Evolutionary conservation across 2,888 invertebrate species (phyloP).

Genomic region (Synanthedon andrenaeformis): DNA sequence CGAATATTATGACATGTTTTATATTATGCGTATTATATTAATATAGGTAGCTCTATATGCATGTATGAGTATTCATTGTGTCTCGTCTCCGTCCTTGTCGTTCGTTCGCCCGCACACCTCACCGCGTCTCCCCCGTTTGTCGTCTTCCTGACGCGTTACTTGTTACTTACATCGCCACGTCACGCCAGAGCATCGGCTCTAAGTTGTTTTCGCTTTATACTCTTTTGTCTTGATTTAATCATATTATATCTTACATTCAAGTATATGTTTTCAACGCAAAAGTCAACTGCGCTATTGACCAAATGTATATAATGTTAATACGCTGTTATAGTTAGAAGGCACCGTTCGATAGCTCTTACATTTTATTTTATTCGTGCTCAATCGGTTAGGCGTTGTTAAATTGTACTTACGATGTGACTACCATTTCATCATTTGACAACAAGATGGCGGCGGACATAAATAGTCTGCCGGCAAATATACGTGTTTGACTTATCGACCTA

Average conservation of each 20-base stretch:
- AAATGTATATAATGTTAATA: too few species aligned
- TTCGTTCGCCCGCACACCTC: conserved; percentile 19
- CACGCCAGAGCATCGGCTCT: conserved; percentile 50
- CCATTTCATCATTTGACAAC: conserved; percentile 52
- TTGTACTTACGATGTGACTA: conserved; percentile 1
- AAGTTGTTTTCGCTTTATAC: conserved; percentile 33
- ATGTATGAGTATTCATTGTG: conserved; percentile 16
- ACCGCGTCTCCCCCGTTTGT: conserved; percentile 28
- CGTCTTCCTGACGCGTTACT: conserved; percentile 55
- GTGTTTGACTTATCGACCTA: conserved; percentile 45
- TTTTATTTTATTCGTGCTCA: too few species aligned
- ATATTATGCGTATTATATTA: too few species aligned
- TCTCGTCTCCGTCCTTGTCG: conserved; percentile 56
- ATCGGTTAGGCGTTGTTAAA: too few species aligned
- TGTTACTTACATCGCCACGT: conserved; percentile 47
- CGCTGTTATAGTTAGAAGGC: too few species aligned
- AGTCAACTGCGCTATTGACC: too few species aligned
- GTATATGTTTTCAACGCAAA: too few species aligned
- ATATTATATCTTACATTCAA: too few species aligned
- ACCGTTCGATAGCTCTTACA: too few species aligned
- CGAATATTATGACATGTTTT: too few species aligned
- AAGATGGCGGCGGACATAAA: conserved; percentile 59
- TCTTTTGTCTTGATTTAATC: conserved; percentile 26
- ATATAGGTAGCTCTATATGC: too few species aligned
- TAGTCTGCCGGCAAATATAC: conserved; percentile 41